A percentile compares a stretch with the other conserved stretches of the same genome.
These are phyloP conservation scores for Melieria picta DNA, from an alignment of 2,888 invertebrate genomes.

Conservation along the genomic window DNA sequence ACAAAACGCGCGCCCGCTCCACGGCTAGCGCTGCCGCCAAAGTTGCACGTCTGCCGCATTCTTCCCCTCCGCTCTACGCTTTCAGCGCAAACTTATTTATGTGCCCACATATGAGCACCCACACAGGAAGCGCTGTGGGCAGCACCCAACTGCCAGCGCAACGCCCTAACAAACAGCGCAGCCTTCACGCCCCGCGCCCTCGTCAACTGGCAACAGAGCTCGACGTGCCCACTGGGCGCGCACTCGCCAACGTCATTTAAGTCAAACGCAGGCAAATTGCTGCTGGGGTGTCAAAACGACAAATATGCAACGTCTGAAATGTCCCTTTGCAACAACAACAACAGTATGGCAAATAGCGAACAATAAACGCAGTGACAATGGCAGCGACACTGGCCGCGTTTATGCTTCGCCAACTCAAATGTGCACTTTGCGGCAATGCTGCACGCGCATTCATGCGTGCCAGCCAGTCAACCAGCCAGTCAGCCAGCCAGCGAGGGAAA, in stretches of 20 bases:
- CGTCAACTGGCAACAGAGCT: too few species aligned
- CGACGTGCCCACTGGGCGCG: conserved; percentile 25
- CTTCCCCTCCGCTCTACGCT: background rate
- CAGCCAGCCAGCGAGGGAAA: too few species aligned
- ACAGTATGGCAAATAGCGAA: conserved; percentile 5
- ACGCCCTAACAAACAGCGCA: background rate
- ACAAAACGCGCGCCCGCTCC: too few species aligned
- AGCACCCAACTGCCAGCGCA: background rate
- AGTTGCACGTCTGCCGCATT: too few species aligned
- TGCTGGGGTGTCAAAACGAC: conserved; percentile 45
- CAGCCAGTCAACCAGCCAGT: too few species aligned
- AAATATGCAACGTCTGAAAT: conserved; percentile 37
- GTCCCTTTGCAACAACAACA: conserved; percentile 12
- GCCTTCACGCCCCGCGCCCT: background rate
- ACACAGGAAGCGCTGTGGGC: background rate
- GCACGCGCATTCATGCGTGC: too few species aligned
- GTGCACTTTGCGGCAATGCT: background rate
- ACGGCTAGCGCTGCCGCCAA: too few species aligned
- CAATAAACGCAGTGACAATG: background rate
- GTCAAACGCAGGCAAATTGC: conserved; percentile 49
- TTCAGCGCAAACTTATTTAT: background rate
- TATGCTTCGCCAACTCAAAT: conserved; percentile 13
- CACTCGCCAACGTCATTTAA: conserved; percentile 47
- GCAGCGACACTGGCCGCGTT: conserved; percentile 17
- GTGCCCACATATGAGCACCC: conserved; percentile 3